Percentiles rank a stretch among this genome's conserved stretches.
Conservation (phyloP, 1,140 invertebrate genomes). For the Bicyclus anynana region DNA sequence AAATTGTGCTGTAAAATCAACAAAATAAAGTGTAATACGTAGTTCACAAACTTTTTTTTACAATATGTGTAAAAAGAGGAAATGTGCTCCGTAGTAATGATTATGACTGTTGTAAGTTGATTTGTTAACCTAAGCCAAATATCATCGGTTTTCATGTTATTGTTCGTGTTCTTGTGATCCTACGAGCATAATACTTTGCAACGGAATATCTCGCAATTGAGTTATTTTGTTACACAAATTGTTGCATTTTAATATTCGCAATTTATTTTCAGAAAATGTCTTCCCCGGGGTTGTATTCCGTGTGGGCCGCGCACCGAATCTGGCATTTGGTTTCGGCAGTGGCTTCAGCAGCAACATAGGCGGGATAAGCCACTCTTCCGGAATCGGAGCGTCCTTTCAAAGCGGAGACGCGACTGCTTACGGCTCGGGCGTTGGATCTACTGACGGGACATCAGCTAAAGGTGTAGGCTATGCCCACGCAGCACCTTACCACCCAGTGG, state of each 20-base stretch:
- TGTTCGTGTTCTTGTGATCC: no score
- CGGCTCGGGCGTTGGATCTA: conserved; percentile 29
- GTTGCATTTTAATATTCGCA: neutral
- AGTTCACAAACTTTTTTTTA: no score
- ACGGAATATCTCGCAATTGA: no score
- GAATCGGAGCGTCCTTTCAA: conserved; percentile 52
- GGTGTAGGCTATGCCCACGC: conserved; percentile 21
- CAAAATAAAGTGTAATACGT: no score
- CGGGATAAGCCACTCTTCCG: conserved; percentile 54
- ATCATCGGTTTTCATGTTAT: no score
- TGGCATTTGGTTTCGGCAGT: conserved; percentile 60
- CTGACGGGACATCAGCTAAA: conserved; percentile 18
- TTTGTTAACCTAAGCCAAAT: no score
- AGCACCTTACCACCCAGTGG: conserved; percentile 5
- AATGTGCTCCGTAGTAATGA: no score
- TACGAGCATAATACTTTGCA: no score
- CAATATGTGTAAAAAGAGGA: no score
- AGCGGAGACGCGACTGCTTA: conserved; percentile 53
- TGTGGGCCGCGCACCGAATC: conserved; percentile 13
- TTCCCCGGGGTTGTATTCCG: conserved; percentile 8
- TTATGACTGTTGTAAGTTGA: no score
- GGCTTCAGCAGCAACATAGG: conserved; percentile 65
- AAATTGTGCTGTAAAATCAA: no score
- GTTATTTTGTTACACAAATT: no score
- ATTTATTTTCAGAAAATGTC: conserved; percentile 12